Conservation (phyloP, 2,113 vertebrate species). For the Ptychochromis oligacanthus region DNA sequence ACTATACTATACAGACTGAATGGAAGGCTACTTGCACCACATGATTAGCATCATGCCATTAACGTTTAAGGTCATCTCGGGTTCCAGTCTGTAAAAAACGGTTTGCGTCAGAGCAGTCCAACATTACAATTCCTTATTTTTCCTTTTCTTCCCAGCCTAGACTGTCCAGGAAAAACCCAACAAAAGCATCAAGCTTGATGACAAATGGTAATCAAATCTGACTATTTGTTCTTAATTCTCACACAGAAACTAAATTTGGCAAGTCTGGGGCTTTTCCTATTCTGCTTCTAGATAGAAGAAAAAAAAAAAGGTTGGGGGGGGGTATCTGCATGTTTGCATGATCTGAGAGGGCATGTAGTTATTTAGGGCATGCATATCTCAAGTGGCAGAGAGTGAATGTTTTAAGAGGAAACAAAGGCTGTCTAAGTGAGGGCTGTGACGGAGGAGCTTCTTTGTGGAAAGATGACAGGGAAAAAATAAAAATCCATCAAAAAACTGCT, state of each 20-base stretch:
- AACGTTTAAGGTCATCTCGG: background rate
- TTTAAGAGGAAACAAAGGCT: constrained; percentile 55
- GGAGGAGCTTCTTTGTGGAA: constrained; percentile 37
- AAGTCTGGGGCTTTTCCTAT: constrained; percentile 24
- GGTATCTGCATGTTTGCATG: constrained; percentile 10
- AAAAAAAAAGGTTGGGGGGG: background rate
- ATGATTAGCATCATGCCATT: background rate
- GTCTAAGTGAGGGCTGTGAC: constrained; percentile 38
- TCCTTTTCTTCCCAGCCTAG: background rate
- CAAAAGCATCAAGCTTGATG: background rate
- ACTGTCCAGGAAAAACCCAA: background rate
- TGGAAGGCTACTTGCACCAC: background rate
- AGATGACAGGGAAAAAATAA: constrained; percentile 42
- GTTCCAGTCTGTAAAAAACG: too few relatives aligned
- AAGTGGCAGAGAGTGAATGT: constrained; percentile 25
- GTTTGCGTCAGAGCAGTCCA: background rate
- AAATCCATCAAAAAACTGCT: constrained; percentile 51
- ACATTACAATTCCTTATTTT: background rate
- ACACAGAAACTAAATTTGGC: background rate
- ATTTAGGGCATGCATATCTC: constrained; percentile 51
- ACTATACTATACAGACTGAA: background rate
- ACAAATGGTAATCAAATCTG: constrained; percentile 14
- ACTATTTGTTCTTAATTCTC: background rate
- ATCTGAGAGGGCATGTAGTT: constrained; percentile 43
- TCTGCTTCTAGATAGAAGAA: background rate